A percentile compares a stretch with the other conserved stretches of the same genome.
These are phyloP conservation scores for Drosophila tanythrix DNA, from an alignment of 2,888 invertebrate genomes.

Conservation along the genomic window DNA sequence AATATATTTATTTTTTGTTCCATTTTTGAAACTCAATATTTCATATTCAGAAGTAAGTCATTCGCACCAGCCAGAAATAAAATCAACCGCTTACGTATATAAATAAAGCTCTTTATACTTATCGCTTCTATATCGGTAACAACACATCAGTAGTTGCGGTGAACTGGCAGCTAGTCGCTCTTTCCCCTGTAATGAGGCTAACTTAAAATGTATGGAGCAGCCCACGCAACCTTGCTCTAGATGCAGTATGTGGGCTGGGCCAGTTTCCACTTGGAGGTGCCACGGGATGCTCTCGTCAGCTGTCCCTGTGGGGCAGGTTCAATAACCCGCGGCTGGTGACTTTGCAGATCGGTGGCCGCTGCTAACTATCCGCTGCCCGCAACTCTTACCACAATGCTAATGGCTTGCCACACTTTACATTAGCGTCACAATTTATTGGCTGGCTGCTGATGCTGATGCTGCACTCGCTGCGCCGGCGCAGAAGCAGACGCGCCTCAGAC, in stretches of 20 bases:
- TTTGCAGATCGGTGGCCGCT: slow-evolving; percentile 25
- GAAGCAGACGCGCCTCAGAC: slow-evolving; percentile 60
- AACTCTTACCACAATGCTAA: slow-evolving; percentile 55
- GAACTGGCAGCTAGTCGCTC: background rate
- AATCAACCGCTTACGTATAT: background rate
- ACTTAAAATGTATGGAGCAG: slow-evolving; percentile 12
- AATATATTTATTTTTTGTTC: background rate
- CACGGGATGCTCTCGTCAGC: slow-evolving; percentile 38
- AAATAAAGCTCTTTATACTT: background rate
- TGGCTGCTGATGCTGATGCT: slow-evolving; percentile 47
- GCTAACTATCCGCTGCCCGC: slow-evolving; percentile 19
- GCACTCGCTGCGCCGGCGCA: slow-evolving; percentile 17
- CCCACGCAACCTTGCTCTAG: slow-evolving; percentile 16
- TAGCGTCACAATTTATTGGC: slow-evolving; percentile 80
- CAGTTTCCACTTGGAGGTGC: slow-evolving; percentile 45
- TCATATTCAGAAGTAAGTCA: background rate
- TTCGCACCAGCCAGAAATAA: background rate
- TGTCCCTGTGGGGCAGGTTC: slow-evolving; percentile 62
- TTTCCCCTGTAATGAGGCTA: background rate
- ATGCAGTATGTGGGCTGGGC: slow-evolving; percentile 29
- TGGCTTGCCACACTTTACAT: slow-evolving; percentile 81
- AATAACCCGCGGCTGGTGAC: slow-evolving; percentile 67
- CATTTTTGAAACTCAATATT: background rate
- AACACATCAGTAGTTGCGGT: slow-evolving; percentile 4
- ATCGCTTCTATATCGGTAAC: background rate